Conservation (phyloP, 2,113 vertebrate species). For the Seriola dumerili region DNA sequence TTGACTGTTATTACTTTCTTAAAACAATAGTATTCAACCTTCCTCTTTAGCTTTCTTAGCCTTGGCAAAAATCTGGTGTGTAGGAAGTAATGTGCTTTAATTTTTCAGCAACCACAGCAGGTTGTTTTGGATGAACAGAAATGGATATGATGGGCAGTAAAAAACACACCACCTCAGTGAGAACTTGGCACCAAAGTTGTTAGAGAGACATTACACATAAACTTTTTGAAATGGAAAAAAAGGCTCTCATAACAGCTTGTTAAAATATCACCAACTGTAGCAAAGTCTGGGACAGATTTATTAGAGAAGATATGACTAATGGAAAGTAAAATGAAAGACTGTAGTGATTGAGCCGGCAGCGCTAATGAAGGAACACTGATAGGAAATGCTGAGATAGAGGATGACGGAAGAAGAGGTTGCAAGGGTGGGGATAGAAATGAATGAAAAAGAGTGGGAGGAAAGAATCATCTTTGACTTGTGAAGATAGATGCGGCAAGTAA, state of each 20-base stretch:
- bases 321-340: slow-evolving; percentile 18
- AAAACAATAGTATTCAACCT: neutral
- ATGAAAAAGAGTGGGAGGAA: neutral
- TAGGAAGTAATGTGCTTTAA: slow-evolving; percentile 24
- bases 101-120: slow-evolving; percentile 29
- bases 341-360: neutral
- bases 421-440: slow-evolving; percentile 26
- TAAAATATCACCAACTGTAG: slow-evolving; percentile 13
- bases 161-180: slow-evolving; percentile 14
- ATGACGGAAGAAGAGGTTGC: neutral
- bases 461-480: slow-evolving; percentile 39
- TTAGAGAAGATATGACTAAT: slow-evolving; percentile 23
- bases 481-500: slow-evolving; percentile 35
- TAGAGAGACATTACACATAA: neutral
- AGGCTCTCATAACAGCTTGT: slow-evolving; percentile 1
- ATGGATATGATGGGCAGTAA: slow-evolving; percentile 7
- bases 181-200: slow-evolving; percentile 12
- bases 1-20: slow-evolving; percentile 6
- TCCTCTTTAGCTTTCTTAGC: neutral
- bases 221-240: neutral
- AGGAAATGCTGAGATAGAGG: slow-evolving; percentile 24
- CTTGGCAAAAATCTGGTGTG: slow-evolving; percentile 17
- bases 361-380: slow-evolving; percentile 44
- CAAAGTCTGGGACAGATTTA: slow-evolving; percentile 5
- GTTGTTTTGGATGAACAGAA: slow-evolving; percentile 15